Evolutionary conservation across 2,888 invertebrate genomes (phyloP).

Genomic region (Nasonia oneida): DNA sequence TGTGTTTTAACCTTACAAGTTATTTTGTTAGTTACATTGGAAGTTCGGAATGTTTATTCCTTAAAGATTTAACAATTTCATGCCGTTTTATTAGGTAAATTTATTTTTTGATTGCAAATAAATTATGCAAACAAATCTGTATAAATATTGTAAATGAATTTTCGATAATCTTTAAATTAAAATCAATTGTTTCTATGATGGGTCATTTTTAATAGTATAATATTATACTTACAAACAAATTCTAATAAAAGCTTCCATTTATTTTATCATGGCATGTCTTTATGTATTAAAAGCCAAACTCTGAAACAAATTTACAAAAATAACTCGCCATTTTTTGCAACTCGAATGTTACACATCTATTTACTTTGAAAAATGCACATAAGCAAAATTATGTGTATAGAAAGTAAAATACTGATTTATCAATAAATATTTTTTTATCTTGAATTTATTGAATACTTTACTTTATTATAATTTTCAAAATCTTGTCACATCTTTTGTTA

Average conservation of each 20-base stretch:
- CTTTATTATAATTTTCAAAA: neutral
- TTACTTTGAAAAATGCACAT: neutral
- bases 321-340: too few relatives aligned
- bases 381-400: neutral
- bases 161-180: too few relatives aligned
- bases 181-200: too few relatives aligned
- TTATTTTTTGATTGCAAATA: neutral
- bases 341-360: too few relatives aligned
- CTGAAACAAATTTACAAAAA: neutral
- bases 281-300: neutral
- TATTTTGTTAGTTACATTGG: neutral
- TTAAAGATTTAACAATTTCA: neutral
- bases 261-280: too few relatives aligned
- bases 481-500: neutral
- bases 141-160: neutral
- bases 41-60: neutral
- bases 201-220: too few relatives aligned
- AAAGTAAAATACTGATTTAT: neutral
- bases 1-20: neutral
- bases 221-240: too few relatives aligned
- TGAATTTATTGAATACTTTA: neutral
- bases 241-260: too few relatives aligned
- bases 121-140: neutral
- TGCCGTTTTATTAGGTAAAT: neutral
- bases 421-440: neutral